Evolutionary conservation across 2,797 vertebrate genomes (phyloP).

Genomic region (Cyclopterus lumpus): DNA sequence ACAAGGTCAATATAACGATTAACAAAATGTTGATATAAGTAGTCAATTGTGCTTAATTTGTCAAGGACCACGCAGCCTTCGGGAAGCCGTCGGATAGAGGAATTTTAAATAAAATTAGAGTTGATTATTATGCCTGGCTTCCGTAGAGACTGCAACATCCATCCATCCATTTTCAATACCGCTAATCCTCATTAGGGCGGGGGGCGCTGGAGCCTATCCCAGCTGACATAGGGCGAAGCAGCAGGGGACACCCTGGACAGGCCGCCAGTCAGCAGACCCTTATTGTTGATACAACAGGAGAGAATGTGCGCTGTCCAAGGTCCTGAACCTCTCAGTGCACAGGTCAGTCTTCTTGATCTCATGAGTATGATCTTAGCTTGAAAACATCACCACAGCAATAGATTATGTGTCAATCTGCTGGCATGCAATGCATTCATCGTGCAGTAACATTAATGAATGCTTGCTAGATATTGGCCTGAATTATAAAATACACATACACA

Average conservation of each 20-base stretch:
- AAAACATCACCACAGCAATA: neutral
- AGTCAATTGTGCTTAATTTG: neutral
- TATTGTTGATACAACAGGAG: neutral
- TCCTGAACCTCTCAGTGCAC: slow-evolving; percentile 37
- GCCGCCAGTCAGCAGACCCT: neutral
- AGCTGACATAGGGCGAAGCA: too few relatives aligned
- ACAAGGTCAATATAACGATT: slow-evolving; percentile 10
- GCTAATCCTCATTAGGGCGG: too few relatives aligned
- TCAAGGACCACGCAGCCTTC: neutral
- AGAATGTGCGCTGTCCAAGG: slow-evolving; percentile 40
- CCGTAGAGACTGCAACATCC: too few relatives aligned
- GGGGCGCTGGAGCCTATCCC: too few relatives aligned
- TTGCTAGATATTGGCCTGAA: neutral
- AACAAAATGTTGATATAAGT: neutral
- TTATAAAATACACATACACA: neutral
- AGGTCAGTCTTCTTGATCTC: slow-evolving; percentile 2
- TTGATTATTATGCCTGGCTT: neutral
- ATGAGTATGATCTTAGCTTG: neutral
- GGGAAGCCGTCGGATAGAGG: neutral
- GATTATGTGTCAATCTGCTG: neutral
- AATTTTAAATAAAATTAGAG: neutral
- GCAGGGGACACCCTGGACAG: too few relatives aligned
- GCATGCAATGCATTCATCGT: neutral
- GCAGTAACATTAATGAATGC: neutral
- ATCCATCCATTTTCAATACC: too few relatives aligned